Conservation (phyloP, 2,113 vertebrate species). For the Carassius auratus region DNA sequence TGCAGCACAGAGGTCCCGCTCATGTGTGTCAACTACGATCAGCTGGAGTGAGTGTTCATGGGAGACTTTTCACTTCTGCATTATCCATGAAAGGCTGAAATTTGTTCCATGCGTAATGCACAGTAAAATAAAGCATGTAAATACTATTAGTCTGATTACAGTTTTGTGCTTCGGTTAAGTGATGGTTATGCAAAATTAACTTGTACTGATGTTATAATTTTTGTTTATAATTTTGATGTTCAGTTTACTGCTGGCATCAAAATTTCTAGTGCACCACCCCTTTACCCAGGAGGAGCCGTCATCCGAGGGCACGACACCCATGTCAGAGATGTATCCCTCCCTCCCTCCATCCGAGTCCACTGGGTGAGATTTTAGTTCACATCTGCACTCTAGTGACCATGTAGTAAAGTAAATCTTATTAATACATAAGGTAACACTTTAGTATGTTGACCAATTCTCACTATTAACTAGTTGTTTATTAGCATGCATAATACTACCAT, state of each 20-base stretch:
- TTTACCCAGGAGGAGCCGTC: conserved; percentile 90
- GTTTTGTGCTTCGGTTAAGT: neutral
- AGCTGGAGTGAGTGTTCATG: conserved; percentile 89
- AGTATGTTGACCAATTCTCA: too few species aligned
- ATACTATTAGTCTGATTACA: neutral
- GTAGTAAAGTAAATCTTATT: neutral
- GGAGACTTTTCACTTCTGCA: neutral
- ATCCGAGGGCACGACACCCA: conserved; percentile 86
- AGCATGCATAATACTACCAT: too few species aligned
- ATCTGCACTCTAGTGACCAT: neutral
- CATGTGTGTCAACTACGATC: conserved; percentile 99
- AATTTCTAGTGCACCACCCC: conserved; percentile 98
- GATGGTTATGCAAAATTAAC: neutral
- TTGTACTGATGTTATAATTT: neutral
- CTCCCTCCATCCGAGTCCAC: conserved; percentile 86
- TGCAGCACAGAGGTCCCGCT: conserved; percentile 98
- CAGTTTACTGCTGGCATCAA: conserved; percentile 98
- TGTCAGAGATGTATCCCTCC: conserved; percentile 84
- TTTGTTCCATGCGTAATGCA: neutral
- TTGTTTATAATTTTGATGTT: conserved; percentile 62
- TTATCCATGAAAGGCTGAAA: neutral
- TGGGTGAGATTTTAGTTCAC: conserved; percentile 78
- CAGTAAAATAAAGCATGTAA: neutral
- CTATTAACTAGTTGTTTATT: too few species aligned
- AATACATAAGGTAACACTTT: neutral